Base-by-base conservation (phyloP, 2,797 vertebrate species). In the Lacerta bilineata region DNA sequence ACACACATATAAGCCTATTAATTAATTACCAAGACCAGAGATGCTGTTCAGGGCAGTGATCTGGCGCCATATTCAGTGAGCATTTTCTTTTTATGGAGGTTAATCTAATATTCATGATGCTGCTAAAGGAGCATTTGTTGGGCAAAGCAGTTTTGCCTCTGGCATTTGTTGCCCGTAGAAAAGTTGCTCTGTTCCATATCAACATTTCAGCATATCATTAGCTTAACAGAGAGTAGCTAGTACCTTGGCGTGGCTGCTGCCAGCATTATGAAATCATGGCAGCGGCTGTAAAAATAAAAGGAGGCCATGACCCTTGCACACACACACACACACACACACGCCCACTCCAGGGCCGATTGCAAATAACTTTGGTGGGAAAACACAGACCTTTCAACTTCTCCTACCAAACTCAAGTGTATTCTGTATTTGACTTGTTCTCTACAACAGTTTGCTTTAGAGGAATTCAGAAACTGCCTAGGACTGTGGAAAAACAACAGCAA, bases 351-450 rank as follows among this genome's bases (percentile, higher is more conserved):
- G 96, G 96, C 95, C 95, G 96, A 97, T 96, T 96, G 95, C 96
- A 97, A 97, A 97, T 97, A 96, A 95, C 95, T 97, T 96, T 97
- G 97, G 97, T 98, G 98, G 97, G 98, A 98, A 98, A 97, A 97
- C 84, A 92, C 95, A 96, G 97, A 98, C 97, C 98, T 98, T 98
- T 98, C 96, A 96, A 97, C 96, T 96, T 94, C 96, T 95, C 94
- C 96, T 92, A 95, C 96, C 95, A 97, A 96, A 95, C 92, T 97
- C 96, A 96, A 74, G 95, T 96, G 95, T 95, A 95, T 95, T 95
- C 96, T 96, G 95, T 96, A 96, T 96, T 96, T 97, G 95, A 96
- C 94, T 95, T 96, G 94, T 93, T 95, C 95, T 96, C 94, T 96
- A 93, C 95, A 96, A 95, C 91, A 94, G 92, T 96, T 96, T 96